A percentile compares a stretch with the other conserved stretches of the same genome.
phyloP scores from a whole-genome alignment of 1,140 invertebrate species.

The Diorhabda sublineata region DNA sequence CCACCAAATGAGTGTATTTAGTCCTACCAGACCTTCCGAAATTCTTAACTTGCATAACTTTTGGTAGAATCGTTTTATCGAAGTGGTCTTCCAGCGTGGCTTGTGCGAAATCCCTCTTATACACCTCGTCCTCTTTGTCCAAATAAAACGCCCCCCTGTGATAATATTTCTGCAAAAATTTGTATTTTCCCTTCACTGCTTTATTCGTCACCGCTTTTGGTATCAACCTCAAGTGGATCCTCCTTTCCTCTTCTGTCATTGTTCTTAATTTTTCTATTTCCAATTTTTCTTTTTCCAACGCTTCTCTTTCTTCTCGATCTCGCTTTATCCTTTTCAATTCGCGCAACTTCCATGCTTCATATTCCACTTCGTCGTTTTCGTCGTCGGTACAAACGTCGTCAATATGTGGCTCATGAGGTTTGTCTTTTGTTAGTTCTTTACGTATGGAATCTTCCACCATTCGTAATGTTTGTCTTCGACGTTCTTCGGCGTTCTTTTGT shows the following conservation, averaged over 20 bases:
- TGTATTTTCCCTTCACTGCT: conserved; percentile 96
- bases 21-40: conserved; percentile 97
- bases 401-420: conserved; percentile 63
- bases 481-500: conserved; percentile 76
- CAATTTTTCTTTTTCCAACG: conserved; percentile 77
- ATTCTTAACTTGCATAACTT: conserved; percentile 99
- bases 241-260: conserved; percentile 95
- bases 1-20: conserved; percentile 98
- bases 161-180: conserved; percentile 99
- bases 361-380: conserved; percentile 97
- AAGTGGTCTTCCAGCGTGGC: conserved; percentile 99
- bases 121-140: conserved; percentile 90
- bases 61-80: conserved; percentile 96
- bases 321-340: conserved; percentile 95
- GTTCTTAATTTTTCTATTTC: conserved; percentile 89
- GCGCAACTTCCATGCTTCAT: conserved; percentile 95
- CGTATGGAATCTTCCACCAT: conserved; percentile 87
- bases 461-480: conserved; percentile 75
- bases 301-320: conserved; percentile 91
- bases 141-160: conserved; percentile 96
- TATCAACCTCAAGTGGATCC: conserved; percentile 85
- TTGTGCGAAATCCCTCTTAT: conserved; percentile 91
- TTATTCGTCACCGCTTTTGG: conserved; percentile 94
- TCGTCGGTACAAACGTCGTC: conserved; percentile 94
- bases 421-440: conserved; percentile 63